These are phyloP conservation scores for Epinotia bilunana DNA, from an alignment of 2,888 invertebrate genomes.

Conservation along the genomic window DNA sequence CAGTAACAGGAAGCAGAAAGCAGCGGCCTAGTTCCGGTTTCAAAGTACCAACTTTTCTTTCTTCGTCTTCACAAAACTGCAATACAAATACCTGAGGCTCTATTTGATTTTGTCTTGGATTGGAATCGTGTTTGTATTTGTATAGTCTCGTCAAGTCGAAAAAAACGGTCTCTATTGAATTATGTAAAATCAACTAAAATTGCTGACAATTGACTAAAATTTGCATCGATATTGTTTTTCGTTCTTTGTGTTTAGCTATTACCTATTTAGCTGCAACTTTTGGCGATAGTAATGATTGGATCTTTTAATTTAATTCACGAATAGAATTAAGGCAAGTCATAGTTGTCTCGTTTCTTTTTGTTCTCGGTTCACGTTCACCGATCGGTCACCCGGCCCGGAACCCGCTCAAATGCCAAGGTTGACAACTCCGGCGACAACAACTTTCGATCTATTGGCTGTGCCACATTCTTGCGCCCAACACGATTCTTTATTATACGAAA, in stretches of 20 bases:
- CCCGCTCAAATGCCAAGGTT: slow-evolving; percentile 84
- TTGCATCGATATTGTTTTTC: no score
- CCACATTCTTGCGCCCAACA: slow-evolving; percentile 81
- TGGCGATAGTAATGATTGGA: not conserved
- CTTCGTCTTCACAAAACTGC: not conserved
- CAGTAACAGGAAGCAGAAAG: slow-evolving; percentile 30
- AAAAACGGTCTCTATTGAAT: no score
- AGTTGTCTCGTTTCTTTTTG: slow-evolving; percentile 47
- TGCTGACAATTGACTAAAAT: no score
- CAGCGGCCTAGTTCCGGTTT: slow-evolving; percentile 27
- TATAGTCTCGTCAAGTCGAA: not conserved
- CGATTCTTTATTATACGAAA: slow-evolving; percentile 46
- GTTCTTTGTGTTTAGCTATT: no score
- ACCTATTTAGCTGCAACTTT: not conserved
- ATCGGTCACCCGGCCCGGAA: slow-evolving; percentile 76
- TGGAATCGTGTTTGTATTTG: not conserved
- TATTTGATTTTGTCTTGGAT: not conserved
- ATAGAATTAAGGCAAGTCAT: slow-evolving; percentile 33
- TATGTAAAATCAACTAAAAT: no score
- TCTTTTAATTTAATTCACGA: slow-evolving; percentile 11
- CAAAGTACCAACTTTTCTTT: slow-evolving; percentile 24
- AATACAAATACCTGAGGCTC: not conserved
- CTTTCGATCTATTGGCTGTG: slow-evolving; percentile 79
- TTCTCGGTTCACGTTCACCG: slow-evolving; percentile 63
- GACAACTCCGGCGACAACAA: slow-evolving; percentile 82